Conservation (phyloP, 2,113 vertebrate species). For the Rhea americana region DNA sequence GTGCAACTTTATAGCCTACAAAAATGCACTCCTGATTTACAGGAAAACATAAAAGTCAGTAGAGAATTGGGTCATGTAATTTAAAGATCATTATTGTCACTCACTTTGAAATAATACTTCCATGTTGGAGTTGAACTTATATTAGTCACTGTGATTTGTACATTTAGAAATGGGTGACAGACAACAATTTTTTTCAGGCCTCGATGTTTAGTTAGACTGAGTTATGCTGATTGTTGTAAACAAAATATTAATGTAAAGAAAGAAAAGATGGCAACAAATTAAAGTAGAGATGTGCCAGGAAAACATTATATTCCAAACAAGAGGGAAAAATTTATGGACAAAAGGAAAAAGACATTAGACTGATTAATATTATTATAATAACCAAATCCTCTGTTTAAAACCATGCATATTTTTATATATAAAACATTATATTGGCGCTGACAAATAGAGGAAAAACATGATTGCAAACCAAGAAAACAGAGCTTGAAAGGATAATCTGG, state of each 20-base stretch:
- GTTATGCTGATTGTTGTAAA: slow-evolving; percentile 58
- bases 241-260: slow-evolving; percentile 31
- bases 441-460: not conserved
- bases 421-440: not conserved
- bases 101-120: slow-evolving; percentile 45
- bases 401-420: not conserved
- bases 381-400: not conserved
- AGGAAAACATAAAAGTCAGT: slow-evolving; percentile 51
- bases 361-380: not conserved
- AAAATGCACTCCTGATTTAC: slow-evolving; percentile 32
- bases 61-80: slow-evolving; percentile 7
- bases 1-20: slow-evolving; percentile 11
- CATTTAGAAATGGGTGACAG: not conserved
- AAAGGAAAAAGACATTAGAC: not conserved
- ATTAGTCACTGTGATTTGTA: slow-evolving; percentile 39
- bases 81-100: slow-evolving; percentile 49
- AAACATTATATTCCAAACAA: not conserved
- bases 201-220: slow-evolving; percentile 34
- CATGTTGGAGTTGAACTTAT: not conserved
- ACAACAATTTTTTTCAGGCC: slow-evolving; percentile 41
- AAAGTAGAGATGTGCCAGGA: not conserved
- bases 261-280: slow-evolving; percentile 11
- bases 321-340: not conserved
- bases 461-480: not conserved
- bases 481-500: not conserved